Conservation (phyloP, 2,113 vertebrate genomes). For the Eulemur rufifrons region DNA sequence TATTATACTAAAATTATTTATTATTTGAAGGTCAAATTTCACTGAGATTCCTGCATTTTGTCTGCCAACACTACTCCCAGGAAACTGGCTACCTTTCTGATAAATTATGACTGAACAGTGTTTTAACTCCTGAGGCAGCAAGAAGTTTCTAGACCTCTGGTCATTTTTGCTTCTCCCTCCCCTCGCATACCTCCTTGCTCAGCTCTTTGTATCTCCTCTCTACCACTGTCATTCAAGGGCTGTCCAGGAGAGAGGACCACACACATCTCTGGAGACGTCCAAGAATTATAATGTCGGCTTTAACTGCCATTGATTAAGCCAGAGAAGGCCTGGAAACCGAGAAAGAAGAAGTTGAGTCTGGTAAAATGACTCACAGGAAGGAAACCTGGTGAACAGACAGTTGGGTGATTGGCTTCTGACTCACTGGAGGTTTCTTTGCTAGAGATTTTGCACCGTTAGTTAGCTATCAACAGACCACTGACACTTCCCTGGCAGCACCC, state of each 20-base stretch:
- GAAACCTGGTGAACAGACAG: conserved; percentile 53
- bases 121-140: neutral
- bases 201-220: neutral
- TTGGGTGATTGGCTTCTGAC: conserved; percentile 62
- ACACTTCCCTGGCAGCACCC: neutral
- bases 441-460: conserved; percentile 26
- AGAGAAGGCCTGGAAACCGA: neutral
- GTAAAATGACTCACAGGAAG: conserved; percentile 72
- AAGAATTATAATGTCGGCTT: conserved; percentile 10
- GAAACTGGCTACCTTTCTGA: neutral
- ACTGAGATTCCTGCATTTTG: neutral
- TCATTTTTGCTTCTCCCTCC: neutral
- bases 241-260: neutral
- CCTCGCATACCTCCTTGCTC: neutral
- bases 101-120: neutral
- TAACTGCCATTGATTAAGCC: neutral
- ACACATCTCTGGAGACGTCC: neutral
- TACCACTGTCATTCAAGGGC: neutral
- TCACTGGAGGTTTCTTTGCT: conserved; percentile 55
- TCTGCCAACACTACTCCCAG: neutral
- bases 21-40: neutral
- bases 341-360: conserved; percentile 62
- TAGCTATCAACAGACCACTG: conserved; percentile 31
- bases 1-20: neutral
- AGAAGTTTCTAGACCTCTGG: neutral